A percentile compares a stretch with the other conserved stretches of the same genome.
phyloP scores from a whole-genome alignment of 2,113 vertebrate genomes.

The Catharus bicknelli region DNA sequence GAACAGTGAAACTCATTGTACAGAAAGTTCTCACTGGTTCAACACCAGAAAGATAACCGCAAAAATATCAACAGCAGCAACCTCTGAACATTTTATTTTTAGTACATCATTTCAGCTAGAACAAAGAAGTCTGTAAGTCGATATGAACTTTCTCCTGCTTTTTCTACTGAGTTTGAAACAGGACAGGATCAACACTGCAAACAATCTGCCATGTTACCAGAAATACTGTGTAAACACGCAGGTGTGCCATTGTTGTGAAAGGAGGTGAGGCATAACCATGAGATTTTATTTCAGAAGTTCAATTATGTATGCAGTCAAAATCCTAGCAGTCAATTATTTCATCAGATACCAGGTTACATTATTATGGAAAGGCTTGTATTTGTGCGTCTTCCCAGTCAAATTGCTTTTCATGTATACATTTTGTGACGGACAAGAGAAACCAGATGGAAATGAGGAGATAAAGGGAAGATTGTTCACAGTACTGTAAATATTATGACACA shows the following conservation, averaged over 20 bases:
- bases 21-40: neutral
- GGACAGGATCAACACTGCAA: neutral
- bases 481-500: slow-evolving; percentile 19
- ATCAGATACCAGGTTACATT: neutral
- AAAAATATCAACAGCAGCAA: neutral
- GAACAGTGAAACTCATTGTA: neutral
- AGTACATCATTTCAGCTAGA: neutral
- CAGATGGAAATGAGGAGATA: neutral
- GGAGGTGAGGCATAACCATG: neutral
- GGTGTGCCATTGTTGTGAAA: neutral
- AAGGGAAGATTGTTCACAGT: neutral
- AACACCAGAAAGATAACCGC: neutral
- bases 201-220: neutral
- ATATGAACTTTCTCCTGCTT: neutral
- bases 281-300: slow-evolving; percentile 24
- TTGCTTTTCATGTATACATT: neutral
- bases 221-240: neutral
- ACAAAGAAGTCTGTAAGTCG: neutral
- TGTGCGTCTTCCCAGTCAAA: neutral
- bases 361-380: neutral
- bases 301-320: neutral
- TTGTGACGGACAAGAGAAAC: slow-evolving; percentile 23
- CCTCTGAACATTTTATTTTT: neutral
- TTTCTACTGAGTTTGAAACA: neutral
- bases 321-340: neutral